Base-by-base conservation (phyloP, 2,888 invertebrate genomes). In the Halictus quadricinctus region DNA sequence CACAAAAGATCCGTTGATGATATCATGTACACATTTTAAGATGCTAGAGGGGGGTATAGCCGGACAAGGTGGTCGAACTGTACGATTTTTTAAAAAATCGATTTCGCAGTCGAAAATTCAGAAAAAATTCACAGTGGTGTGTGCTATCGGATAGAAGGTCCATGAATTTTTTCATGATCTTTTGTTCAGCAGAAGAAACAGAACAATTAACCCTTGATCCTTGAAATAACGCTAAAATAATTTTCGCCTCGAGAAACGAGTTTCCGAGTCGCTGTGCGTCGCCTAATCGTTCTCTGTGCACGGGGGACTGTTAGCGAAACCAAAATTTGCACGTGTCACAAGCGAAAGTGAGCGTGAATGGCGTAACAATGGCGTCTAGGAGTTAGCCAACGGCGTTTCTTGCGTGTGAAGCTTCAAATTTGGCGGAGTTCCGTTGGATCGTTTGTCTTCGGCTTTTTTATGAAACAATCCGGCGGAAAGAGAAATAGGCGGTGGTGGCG, bases 391-490 rank as follows among this genome's bases (percentile, higher is more conserved):
- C 25, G 13, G 25, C 13, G 60, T 60, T n/a, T 25, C n/a, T 60
- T 25, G 6, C n/a, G n/a, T 5, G 58, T 4, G 60, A 76, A 76
- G 36, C 72, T 50, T 76, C 12, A 72, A 73, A 76, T 25, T 72
- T 36, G 72, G 2, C 43, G 58, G 36, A 66, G 41, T 48, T 69
- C 18, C 41, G 69, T 43, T 15, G 69, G 2, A 74, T 73, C 78
- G 54, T 80, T 80, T 83, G 75, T 76, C 75, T 29, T 60, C 60
- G 8, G 70, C 10, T 15, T 69, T 78, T 72, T 72, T 50, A 10
- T 25, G 48, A 48, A 70, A n/a, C 60, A 29, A 15, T 46, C 25
- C 41, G 10, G 72, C 21, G 48, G 25, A 29, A 29, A 15, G 43
- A 69, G 41, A 21, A 41, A 41, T 41, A 41, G 21, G 18, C 36